These are phyloP conservation scores for Cartodere bifasciata DNA, from an alignment of 2,888 invertebrate species.

Conservation along the genomic window DNA sequence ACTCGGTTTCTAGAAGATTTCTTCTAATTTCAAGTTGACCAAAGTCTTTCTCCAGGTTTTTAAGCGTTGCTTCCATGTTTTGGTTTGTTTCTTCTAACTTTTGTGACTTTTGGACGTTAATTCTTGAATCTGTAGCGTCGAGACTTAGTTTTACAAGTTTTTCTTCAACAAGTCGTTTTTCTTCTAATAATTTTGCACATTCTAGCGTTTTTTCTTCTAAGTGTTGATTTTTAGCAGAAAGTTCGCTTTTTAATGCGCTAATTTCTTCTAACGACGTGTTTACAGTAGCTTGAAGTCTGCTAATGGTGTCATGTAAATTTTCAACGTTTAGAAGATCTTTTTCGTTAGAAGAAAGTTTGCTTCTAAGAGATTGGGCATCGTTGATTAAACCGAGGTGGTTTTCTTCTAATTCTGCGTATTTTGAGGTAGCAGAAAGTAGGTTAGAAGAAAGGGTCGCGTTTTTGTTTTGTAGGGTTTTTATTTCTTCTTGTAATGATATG, in stretches of 20 bases:
- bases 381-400: conserved; percentile 29
- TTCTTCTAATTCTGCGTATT: conserved; percentile 24
- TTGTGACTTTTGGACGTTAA: conserved; percentile 3
- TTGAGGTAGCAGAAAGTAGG: conserved; percentile 15
- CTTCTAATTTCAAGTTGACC: too few relatives aligned
- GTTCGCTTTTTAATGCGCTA: conserved; percentile 15
- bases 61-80: too few relatives aligned
- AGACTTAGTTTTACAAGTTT: conserved; percentile 10
- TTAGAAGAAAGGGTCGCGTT: conserved; percentile 35
- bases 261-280: conserved; percentile 19
- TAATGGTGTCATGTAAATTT: conserved; percentile 15
- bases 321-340: conserved; percentile 16
- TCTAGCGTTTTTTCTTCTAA: conserved; percentile 1
- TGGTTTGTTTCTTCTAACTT: conserved; percentile 5
- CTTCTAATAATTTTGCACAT: too few relatives aligned
- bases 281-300: conserved; percentile 18
- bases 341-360: conserved; percentile 16
- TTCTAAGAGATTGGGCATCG: conserved; percentile 20
- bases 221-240: conserved; percentile 22
- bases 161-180: conserved; percentile 6
- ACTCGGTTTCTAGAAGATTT: too few relatives aligned
- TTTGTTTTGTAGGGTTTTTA: conserved; percentile 27
- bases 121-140: conserved; percentile 10
- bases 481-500: conserved; percentile 19
- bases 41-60: too few relatives aligned